Evolutionary conservation across 2,113 vertebrate genomes (phyloP), one percentile per base, ranked within the genome.

Genomic region (Caretta caretta): DNA sequence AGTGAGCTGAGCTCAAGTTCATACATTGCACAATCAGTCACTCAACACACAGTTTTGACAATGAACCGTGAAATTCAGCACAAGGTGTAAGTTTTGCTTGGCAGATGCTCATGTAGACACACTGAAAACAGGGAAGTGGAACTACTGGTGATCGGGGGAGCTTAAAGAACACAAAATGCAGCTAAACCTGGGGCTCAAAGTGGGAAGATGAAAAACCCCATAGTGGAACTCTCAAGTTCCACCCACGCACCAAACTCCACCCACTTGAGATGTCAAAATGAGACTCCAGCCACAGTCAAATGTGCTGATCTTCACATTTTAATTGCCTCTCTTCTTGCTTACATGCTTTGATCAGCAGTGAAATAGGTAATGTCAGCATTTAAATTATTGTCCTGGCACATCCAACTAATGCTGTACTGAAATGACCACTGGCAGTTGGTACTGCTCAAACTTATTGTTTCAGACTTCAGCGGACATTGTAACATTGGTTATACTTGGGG

Each of bases 1-100:
- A 95, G 62, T 49, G 83, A 49, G 86, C 20, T 93, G 89, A 91
- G 76, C 88, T 85, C 46, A 84, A 80, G 3, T 57, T 96, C 42
- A 7, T 16, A 48, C 35, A 31, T 17, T 79, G 86, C 89, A n/a
- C 51, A 35, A 89, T 91, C 1, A 3, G 46, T 54, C 57, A 75
- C 46, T n/a, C 14, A 29, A 59, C 57, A 3, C 10, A 38, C 19
- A n/a, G 50, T 14, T 14, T 13, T 25, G 17, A 25, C 29, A 50
- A 29, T 1, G 11, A 80, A 17, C 29, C 10, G 42, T 49, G 27
- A 93, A 95, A 35, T 57, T n/a, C 83, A 87, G 1, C 29, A 72
- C 75, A 79, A 22, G 51, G 59, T 76, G 51, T n/a, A 81, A 87
- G 53, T 8, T 90, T 31, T 75, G n/a, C 27, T 49, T 59, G 46